Percentiles rank a stretch among this genome's conserved stretches.
These are phyloP conservation scores for Lerista edwardsae DNA, from an alignment of 2,797 vertebrate genomes.

Conservation along the genomic window DNA sequence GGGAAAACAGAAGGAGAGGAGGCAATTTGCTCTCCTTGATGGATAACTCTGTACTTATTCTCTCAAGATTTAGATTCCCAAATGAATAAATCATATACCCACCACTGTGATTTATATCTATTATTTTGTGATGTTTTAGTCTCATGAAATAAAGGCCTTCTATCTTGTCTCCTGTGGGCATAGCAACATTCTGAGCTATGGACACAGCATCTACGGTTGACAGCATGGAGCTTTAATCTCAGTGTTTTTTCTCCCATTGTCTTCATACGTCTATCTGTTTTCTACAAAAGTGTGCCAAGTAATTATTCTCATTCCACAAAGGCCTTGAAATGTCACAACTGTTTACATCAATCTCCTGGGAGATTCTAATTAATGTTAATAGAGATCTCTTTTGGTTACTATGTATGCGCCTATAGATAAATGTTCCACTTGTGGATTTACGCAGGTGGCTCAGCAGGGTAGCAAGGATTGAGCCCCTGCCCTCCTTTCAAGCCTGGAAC, in stretches of 20 bases:
- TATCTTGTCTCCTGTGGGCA: conserved; percentile 7
- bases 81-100: not conserved
- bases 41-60: conserved; percentile 8
- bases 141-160: conserved; percentile 4
- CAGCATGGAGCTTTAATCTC: not conserved
- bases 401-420: not conserved
- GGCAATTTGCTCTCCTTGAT: conserved; percentile 10
- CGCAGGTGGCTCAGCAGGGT: not conserved
- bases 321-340: conserved; percentile 10
- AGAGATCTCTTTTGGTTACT: not conserved
- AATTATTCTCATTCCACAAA: conserved; percentile 8
- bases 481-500: not conserved
- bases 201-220: not conserved
- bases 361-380: conserved; percentile 5
- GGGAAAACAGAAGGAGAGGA: not conserved
- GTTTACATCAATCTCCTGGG: not conserved
- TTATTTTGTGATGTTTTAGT: not conserved
- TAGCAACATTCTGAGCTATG: not conserved
- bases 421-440: conserved; percentile 9
- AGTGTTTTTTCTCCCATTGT: not conserved
- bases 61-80: not conserved
- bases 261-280: conserved; percentile 3
- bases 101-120: conserved; percentile 7
- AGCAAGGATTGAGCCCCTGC: not conserved
- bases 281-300: not conserved